phyloP scores from a whole-genome alignment of 2,797 vertebrate species.

The Cephalopachus bancanus region DNA sequence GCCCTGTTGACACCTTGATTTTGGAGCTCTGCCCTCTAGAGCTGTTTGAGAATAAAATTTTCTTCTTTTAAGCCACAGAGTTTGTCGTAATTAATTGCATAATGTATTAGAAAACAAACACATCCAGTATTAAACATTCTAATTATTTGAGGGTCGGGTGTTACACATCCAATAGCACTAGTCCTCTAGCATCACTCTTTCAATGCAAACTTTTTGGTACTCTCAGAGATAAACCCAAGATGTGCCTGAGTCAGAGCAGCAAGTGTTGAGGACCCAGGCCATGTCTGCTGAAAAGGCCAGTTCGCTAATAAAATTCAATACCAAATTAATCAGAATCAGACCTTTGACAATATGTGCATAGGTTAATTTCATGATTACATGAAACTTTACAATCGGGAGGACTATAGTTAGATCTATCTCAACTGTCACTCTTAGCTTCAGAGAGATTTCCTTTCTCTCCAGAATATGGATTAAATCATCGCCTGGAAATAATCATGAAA shows the following conservation, averaged over 20 bases:
- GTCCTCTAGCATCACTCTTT: rapidly evolving
- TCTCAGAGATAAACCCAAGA: neutral
- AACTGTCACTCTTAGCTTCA: neutral
- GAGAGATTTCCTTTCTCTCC: neutral
- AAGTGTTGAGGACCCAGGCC: neutral
- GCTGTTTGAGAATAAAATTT: neutral
- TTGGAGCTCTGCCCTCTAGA: neutral
- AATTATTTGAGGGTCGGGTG: neutral
- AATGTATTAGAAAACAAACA: neutral
- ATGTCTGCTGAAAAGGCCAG: neutral
- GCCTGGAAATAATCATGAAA: neutral
- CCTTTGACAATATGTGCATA: too few relatives aligned
- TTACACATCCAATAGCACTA: too few relatives aligned
- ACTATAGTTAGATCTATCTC: neutral
- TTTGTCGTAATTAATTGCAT: neutral
- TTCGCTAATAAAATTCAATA: neutral
- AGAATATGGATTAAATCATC: neutral
- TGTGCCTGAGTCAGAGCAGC: neutral
- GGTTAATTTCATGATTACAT: neutral
- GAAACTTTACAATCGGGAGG: neutral
- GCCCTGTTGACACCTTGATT: neutral
- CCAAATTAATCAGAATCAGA: neutral
- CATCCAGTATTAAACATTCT: neutral
- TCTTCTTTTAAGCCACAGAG: neutral
- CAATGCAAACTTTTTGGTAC: neutral